Evolutionary conservation across 2,113 vertebrate species (phyloP).

Genomic region (Sander vitreus): DNA sequence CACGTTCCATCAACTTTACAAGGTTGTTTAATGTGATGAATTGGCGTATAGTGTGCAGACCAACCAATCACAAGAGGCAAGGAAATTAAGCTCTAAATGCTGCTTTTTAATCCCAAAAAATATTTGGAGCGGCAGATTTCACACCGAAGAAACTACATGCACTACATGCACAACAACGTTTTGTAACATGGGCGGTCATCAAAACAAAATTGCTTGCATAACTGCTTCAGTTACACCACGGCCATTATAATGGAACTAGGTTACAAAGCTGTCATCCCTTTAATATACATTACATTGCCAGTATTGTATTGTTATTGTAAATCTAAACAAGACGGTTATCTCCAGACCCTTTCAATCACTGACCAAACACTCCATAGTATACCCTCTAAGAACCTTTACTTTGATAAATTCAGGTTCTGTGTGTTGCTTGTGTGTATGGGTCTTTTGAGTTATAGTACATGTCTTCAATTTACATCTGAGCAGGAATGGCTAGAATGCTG

Average conservation of each 20-base stretch:
- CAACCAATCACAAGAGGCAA: background rate
- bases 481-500: conserved; percentile 46
- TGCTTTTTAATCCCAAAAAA: background rate
- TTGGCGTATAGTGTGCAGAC: background rate
- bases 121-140: background rate
- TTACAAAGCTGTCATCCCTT: conserved; percentile 29
- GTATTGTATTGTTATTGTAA: background rate
- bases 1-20: background rate
- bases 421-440: background rate
- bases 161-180: background rate
- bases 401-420: conserved; percentile 7
- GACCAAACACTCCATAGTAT: conserved; percentile 3
- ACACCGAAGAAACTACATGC: background rate
- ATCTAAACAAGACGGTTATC: conserved; percentile 20
- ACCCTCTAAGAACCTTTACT: conserved; percentile 1
- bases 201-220: conserved; percentile 5
- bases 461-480: conserved; percentile 26
- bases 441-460: conserved; percentile 33
- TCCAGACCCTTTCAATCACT: conserved; percentile 19
- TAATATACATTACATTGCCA: conserved; percentile 20
- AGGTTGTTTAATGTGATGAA: background rate
- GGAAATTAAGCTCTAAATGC: background rate
- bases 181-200: background rate
- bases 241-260: background rate
- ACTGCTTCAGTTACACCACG: background rate